A percentile compares a stretch with the other conserved stretches of the same genome.
These are phyloP conservation scores for Salticus scenicus DNA, from an alignment of 2,888 invertebrate species.

Conservation along the genomic window DNA sequence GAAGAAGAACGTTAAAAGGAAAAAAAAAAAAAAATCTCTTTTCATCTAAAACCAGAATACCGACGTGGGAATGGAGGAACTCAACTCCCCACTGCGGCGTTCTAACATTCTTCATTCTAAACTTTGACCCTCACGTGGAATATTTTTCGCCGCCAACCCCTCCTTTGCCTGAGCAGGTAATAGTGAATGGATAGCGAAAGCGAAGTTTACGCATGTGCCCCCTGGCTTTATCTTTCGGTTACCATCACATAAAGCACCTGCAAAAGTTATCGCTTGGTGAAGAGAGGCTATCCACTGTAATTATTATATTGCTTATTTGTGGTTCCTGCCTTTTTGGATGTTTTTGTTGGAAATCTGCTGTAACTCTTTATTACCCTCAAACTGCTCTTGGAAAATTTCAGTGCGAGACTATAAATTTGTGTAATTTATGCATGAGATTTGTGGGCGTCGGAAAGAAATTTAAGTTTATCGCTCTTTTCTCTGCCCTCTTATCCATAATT, in stretches of 20 bases:
- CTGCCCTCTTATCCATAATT: no score
- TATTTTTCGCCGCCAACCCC: slow-evolving; percentile 37
- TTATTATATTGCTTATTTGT: slow-evolving; percentile 32
- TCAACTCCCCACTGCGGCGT: slow-evolving; percentile 22
- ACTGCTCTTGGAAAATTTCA: no score
- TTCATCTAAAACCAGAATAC: slow-evolving; percentile 46
- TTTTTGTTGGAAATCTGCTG: not conserved
- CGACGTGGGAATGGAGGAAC: slow-evolving; percentile 54
- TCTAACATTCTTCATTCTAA: slow-evolving; percentile 42
- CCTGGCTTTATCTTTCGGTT: slow-evolving; percentile 4
- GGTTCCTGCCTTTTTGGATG: not conserved
- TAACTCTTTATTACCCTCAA: no score
- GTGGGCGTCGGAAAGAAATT: no score
- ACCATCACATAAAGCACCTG: slow-evolving; percentile 48
- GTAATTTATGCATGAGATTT: no score
- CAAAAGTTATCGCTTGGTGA: slow-evolving; percentile 20
- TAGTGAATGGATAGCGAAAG: slow-evolving; percentile 11
- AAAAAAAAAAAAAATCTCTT: slow-evolving; percentile 14
- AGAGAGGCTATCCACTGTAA: slow-evolving; percentile 23
- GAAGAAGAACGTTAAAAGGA: not conserved
- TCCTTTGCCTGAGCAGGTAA: slow-evolving; percentile 13
- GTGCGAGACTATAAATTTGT: no score
- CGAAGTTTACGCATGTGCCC: not conserved
- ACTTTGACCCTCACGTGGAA: slow-evolving; percentile 53
- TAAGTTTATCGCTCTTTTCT: no score